Evolutionary conservation across 2,797 vertebrate species (phyloP).

Genomic region (Danio kyathit): DNA sequence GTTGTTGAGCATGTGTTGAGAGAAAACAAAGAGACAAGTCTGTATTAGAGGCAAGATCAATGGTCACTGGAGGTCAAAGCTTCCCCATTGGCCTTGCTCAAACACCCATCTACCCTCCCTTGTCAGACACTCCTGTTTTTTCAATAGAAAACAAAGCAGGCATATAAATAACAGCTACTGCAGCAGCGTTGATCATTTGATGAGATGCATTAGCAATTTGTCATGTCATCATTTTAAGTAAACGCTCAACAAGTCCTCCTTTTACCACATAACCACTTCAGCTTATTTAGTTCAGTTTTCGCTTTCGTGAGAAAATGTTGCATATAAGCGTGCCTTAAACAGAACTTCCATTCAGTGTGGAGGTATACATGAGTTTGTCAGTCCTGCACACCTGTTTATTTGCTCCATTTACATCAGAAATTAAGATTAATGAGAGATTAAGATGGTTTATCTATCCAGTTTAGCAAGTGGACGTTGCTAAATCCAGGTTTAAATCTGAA

Average conservation of each 20-base stretch:
- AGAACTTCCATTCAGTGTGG: background rate
- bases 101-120: slow-evolving; percentile 7
- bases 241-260: background rate
- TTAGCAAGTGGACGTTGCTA: too few relatives aligned
- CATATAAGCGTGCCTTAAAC: background rate
- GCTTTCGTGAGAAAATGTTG: slow-evolving; percentile 23
- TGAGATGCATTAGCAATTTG: slow-evolving; percentile 5
- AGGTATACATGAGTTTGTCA: background rate
- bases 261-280: slow-evolving; percentile 41
- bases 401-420: too few relatives aligned
- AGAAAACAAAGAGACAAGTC: slow-evolving; percentile 59
- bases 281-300: slow-evolving; percentile 25
- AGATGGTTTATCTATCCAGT: too few relatives aligned
- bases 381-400: background rate
- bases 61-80: slow-evolving; percentile 65
- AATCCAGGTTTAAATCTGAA: too few relatives aligned
- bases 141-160: background rate
- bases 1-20: slow-evolving; percentile 41
- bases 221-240: slow-evolving; percentile 4
- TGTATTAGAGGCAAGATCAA: slow-evolving; percentile 40
- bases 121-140: background rate
- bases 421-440: too few relatives aligned
- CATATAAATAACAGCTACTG: background rate
- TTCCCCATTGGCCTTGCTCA: slow-evolving; percentile 24
- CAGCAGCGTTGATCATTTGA: background rate